A percentile compares a stretch with the other conserved stretches of the same genome.
Conservation (phyloP, 2,797 vertebrate genomes). For the Phataginus tricuspis region DNA sequence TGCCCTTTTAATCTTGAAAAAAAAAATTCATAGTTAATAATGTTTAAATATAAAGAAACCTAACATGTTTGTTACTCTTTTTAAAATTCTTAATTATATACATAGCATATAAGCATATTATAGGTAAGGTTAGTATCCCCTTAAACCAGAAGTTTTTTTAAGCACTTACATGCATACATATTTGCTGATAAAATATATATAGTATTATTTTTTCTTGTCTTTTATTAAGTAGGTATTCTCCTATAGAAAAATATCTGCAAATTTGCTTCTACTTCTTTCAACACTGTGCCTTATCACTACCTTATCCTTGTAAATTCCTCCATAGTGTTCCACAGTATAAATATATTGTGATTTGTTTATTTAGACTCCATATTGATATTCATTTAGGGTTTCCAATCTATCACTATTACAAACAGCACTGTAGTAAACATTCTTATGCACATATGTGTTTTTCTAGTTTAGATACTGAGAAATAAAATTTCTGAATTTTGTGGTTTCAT, state of each 20-base stretch:
- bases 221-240: not conserved
- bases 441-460: not conserved
- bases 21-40: not conserved
- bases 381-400: not conserved
- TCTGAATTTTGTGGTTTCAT: not conserved
- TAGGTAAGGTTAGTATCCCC: not conserved
- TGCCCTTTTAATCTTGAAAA: not conserved
- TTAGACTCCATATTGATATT: not conserved
- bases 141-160: not conserved
- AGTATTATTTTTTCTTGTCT: not conserved
- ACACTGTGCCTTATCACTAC: not conserved
- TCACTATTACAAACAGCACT: not conserved
- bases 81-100: not conserved
- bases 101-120: not conserved
- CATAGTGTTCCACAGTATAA: not conserved
- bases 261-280: not conserved
- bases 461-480: not conserved
- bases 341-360: not conserved
- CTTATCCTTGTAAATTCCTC: not conserved
- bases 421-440: not conserved
- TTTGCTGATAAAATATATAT: not conserved
- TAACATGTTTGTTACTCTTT: not conserved
- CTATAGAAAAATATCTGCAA: not conserved
- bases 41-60: not conserved
- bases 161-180: not conserved